Conservation (phyloP, 2,797 vertebrate species). For the Enteromius unitaeniatus region DNA sequence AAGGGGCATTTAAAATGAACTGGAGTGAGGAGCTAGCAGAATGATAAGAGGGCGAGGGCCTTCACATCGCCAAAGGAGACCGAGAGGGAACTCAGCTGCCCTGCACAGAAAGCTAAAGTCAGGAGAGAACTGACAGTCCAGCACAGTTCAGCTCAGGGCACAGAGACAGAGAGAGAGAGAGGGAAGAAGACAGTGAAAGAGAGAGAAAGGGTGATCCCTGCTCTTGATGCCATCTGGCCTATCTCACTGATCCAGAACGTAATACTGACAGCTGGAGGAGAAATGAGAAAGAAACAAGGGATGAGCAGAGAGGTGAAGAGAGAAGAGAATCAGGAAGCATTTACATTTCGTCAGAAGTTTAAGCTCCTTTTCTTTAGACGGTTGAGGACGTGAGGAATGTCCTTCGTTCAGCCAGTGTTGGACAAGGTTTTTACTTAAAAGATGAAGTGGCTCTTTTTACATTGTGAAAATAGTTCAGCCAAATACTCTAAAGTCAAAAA, state of each 20-base stretch:
- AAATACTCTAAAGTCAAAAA: too few relatives aligned
- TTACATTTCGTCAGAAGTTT: neutral
- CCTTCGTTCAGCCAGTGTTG: neutral
- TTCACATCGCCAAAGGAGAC: constrained; percentile 66
- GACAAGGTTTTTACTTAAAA: neutral
- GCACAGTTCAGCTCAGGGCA: constrained; percentile 26
- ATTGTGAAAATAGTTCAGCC: neutral
- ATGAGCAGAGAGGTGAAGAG: constrained; percentile 50
- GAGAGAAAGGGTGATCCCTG: constrained; percentile 49
- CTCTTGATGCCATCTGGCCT: constrained; percentile 78
- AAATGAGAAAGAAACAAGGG: constrained; percentile 61
- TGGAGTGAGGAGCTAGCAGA: constrained; percentile 42
- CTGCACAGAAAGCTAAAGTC: constrained; percentile 63
- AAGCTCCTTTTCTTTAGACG: constrained; percentile 7
- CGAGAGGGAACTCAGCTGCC: constrained; percentile 64
- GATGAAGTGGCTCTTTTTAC: neutral
- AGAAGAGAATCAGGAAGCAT: constrained; percentile 46
- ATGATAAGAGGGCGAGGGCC: constrained; percentile 53
- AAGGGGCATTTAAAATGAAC: constrained; percentile 50
- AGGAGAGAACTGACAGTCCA: constrained; percentile 64
- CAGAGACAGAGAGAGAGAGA: constrained; percentile 15
- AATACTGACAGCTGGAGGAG: constrained; percentile 75
- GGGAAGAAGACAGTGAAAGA: neutral
- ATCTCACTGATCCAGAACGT: constrained; percentile 78
- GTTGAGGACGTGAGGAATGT: neutral